phyloP scores from a whole-genome alignment of 2,113 vertebrate species.

The Capricornis sumatraensis region DNA sequence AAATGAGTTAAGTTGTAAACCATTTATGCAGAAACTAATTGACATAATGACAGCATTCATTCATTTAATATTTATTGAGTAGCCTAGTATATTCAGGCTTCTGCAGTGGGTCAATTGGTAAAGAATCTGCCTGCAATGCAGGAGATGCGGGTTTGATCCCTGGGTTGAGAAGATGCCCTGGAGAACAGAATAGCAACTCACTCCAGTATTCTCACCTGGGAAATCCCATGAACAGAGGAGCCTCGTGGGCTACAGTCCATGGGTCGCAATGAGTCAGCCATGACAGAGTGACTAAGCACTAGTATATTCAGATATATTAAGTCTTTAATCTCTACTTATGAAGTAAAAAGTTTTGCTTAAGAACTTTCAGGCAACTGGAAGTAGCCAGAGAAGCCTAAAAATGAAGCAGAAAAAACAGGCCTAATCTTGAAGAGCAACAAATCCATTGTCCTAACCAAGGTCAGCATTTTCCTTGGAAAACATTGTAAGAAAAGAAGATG shows the following conservation, averaged over 20 bases:
- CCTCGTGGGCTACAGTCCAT: not conserved
- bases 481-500: not conserved
- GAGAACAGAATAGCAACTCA: not conserved
- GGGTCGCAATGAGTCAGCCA: not conserved
- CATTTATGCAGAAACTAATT: conserved; percentile 17
- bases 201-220: not conserved
- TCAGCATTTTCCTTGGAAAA: not conserved
- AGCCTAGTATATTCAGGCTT: not conserved
- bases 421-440: not conserved
- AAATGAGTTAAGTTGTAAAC: not conserved
- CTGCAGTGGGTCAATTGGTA: not conserved
- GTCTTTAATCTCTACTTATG: not conserved
- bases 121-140: not conserved
- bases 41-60: not conserved
- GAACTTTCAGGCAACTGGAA: not conserved
- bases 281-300: not conserved
- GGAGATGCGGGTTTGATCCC: not conserved
- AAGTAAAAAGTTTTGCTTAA: not conserved
- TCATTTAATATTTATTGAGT: not conserved
- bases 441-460: not conserved
- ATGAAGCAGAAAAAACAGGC: not conserved
- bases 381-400: not conserved
- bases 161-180: not conserved
- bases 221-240: not conserved
- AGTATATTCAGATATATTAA: not conserved